Base-by-base conservation (phyloP, 1,140 invertebrate species). In the Lamellibrachia luymesi region DNA sequence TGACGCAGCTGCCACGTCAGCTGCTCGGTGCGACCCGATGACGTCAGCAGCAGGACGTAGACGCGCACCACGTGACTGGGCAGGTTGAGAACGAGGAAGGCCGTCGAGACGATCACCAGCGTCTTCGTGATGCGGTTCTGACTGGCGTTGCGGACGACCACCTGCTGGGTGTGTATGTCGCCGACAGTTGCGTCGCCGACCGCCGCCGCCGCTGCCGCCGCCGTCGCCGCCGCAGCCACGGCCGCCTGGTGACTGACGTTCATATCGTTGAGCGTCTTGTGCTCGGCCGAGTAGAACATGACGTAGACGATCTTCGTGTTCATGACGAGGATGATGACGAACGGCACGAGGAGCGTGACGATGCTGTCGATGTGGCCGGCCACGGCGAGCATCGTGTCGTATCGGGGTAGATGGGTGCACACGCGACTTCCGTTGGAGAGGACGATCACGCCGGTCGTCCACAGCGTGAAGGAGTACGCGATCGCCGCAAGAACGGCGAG, bases 101-200 rank as follows among this genome's bases (percentile, higher is more conserved):
- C 97, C 2, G 97, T 97, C 1, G 98, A 98, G 8, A 98, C 98
- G 49, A 98, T 96, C 0, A 98, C 96, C 17, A 98, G 96, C 97
- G 98, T 98, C 95, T 98, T 97, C 4, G 98, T 98, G 17, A 98
- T 97, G 95, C 97, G 98, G 5, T 97, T 96, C 94, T 98, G 97
- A 38, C 97, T 97, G 51, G 97, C 95, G 51, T 92, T 93, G 0
- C 92, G 50, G 8, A 92, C 27, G 4, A 22, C 13, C 64, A 80
- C 64, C 64, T 80, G 64, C 64, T 80, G 64, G 64, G 64, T 22
- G 13, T 91, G 91, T n/a, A 91, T 91, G 17, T 91, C 49, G 91
- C 49, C 91, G 51, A 91, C 91, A 1, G 49, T 6, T 1, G 49
- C 51, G 91, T 91, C 91, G 7, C 64, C 92, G 38, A 56, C 51